A percentile compares a stretch with the other conserved stretches of the same genome.
phyloP scores from a whole-genome alignment of 2,888 invertebrate species.

The Hoplodrina ambigua region DNA sequence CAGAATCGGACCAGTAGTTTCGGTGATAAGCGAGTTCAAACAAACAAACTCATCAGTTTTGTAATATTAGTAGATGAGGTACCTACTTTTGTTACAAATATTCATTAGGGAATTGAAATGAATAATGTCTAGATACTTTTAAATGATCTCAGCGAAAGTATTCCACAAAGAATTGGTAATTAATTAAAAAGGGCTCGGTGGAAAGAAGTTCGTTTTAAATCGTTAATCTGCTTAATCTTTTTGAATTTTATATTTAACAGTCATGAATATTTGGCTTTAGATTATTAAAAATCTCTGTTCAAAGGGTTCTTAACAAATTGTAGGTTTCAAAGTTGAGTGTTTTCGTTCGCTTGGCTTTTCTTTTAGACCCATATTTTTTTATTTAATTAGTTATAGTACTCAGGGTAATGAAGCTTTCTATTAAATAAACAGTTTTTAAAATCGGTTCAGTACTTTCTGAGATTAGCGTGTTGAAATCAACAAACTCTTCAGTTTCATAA shows the following conservation, averaged over 20 bases:
- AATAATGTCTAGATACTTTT: conserved; percentile 18
- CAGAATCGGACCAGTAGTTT: too few relatives aligned
- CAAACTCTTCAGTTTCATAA: too few relatives aligned
- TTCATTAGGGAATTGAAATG: conserved; percentile 20
- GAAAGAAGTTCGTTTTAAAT: conserved; percentile 9
- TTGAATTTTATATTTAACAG: conserved; percentile 7
- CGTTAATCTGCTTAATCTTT: conserved; percentile 20
- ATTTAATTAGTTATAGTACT: too few relatives aligned
- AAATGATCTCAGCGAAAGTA: conserved; percentile 23
- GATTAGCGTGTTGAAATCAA: too few relatives aligned
- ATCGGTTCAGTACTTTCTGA: too few relatives aligned
- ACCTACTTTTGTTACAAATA: conserved; percentile 27
- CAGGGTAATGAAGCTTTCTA: background rate
- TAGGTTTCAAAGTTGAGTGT: background rate
- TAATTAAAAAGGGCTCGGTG: conserved; percentile 37
- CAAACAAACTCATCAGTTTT: too few relatives aligned
- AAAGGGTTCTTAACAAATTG: conserved; percentile 13
- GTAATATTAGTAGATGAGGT: background rate
- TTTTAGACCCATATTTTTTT: too few relatives aligned
- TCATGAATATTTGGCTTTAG: conserved; percentile 33
- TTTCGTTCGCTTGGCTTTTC: background rate
- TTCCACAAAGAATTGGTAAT: conserved; percentile 28
- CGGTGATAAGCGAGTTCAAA: too few relatives aligned
- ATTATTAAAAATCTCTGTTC: conserved; percentile 14
- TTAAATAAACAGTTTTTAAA: too few relatives aligned